Evolutionary conservation across 2,113 vertebrate species (phyloP), one percentile per base, ranked within the genome.

Genomic region (Motacilla tschutschensis): DNA sequence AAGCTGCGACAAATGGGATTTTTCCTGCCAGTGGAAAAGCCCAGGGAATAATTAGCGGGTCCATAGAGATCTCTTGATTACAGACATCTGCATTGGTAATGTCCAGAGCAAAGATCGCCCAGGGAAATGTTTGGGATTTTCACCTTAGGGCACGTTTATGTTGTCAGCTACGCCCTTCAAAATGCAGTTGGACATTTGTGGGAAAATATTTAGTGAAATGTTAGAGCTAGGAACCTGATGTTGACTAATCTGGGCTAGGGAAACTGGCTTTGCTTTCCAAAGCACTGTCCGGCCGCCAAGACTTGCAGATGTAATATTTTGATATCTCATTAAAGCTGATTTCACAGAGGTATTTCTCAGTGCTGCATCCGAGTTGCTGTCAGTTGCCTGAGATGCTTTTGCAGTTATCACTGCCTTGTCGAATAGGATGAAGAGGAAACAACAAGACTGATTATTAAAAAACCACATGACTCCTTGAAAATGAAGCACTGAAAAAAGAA

Each of bases 131-230:
- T 94, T 93, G 21, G 93, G 95, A 95, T 96, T 97, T 96, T 94
- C 85, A 97, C 97, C 93, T 92, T 86, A 94, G 95, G 96, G 95
- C 94, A 94, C 93, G 86, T 97, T 97, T 96, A 97, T 96, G 93
- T 93, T 94, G 96, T 97, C 96, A 96, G 86, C 93, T 95, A 92
- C 65, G 96, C 92, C 88, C 89, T 97, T 97, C 95, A 95, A 91
- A 92, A 89, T 83, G 78, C 92, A 94, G 85, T 87, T 1, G 73
- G 95, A 97, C 95, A 96, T 96, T 97, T 97, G 97, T 98, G 97
- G 97, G 97, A 98, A 98, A 98, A 92, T 96, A 93, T 91, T 96
- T 96, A 91, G 92, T 96, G 96, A 97, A 97, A 97, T 93, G 85
- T 96, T 97, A 98, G 96, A 97, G 94, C 93, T 83, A 92, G 92